A percentile compares a stretch with the other conserved stretches of the same genome.
Conservation (phyloP, 2,797 vertebrate genomes). For the Microhierax caerulescens region DNA sequence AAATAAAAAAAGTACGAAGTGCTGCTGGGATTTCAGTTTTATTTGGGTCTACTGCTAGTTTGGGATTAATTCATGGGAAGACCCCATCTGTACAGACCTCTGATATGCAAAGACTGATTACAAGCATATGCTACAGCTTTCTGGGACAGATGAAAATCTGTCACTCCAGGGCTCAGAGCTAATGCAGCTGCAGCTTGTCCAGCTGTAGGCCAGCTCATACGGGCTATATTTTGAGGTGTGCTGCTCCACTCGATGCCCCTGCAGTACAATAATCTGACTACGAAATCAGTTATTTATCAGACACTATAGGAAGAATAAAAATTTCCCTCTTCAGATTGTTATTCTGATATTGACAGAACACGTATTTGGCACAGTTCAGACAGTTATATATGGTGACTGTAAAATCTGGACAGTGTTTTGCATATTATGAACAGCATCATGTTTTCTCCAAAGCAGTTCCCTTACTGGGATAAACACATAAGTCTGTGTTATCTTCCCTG, state of each 20-base stretch:
- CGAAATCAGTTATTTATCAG: not conserved
- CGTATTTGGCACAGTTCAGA: not conserved
- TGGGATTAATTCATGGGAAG: conserved; percentile 48
- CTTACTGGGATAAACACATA: not conserved
- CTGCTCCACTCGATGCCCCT: not conserved
- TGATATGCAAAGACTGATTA: conserved; percentile 34
- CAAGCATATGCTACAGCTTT: conserved; percentile 45
- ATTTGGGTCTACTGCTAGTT: conserved; percentile 19
- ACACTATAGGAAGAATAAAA: not conserved
- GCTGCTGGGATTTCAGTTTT: conserved; percentile 23
- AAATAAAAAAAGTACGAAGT: not conserved
- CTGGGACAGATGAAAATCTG: conserved; percentile 29
- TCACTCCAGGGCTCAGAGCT: not conserved
- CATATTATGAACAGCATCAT: not conserved
- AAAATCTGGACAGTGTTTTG: not conserved
- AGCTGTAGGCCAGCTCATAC: not conserved
- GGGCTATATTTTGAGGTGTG: not conserved
- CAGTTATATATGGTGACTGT: not conserved
- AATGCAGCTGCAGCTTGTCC: not conserved
- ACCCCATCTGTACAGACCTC: conserved; percentile 22
- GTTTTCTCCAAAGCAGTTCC: not conserved
- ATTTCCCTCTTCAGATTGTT: not conserved
- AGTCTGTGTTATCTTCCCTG: not conserved
- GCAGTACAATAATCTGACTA: not conserved
- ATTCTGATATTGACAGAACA: not conserved